Conservation (phyloP, 2,888 invertebrate genomes). For the Euspilapteryx auroguttella region DNA sequence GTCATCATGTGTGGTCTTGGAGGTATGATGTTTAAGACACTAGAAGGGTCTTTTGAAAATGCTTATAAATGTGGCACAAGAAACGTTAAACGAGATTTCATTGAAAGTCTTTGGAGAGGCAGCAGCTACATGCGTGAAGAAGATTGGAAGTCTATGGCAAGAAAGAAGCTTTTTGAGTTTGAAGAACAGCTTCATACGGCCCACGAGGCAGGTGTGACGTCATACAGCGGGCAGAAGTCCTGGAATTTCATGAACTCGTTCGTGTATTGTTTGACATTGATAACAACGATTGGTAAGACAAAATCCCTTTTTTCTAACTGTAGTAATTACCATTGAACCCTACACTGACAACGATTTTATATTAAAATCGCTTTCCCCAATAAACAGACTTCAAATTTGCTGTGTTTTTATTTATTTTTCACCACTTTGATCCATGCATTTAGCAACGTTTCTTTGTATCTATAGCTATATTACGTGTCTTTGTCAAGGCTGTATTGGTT, state of each 20-base stretch:
- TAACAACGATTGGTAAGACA: slow-evolving; percentile 86
- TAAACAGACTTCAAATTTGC: no score
- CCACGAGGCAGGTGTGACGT: slow-evolving; percentile 81
- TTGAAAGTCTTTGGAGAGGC: slow-evolving; percentile 79
- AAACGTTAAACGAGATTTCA: slow-evolving; percentile 82
- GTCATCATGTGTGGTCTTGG: slow-evolving; percentile 77
- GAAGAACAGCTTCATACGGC: slow-evolving; percentile 85
- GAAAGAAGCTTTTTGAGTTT: slow-evolving; percentile 78
- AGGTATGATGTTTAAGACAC: slow-evolving; percentile 76
- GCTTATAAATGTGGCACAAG: slow-evolving; percentile 88
- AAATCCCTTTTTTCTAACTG: slow-evolving; percentile 5
- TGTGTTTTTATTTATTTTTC: no score
- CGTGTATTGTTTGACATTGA: slow-evolving; percentile 82
- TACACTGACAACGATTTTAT: no score
- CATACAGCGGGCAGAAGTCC: slow-evolving; percentile 80
- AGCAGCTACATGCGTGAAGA: slow-evolving; percentile 84
- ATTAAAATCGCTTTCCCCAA: no score
- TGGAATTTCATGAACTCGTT: slow-evolving; percentile 90
- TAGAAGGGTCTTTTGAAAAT: slow-evolving; percentile 84
- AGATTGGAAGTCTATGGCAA: slow-evolving; percentile 86
- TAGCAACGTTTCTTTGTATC: no score
- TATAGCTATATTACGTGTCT: no score
- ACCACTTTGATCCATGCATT: no score
- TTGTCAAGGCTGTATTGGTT: no score
- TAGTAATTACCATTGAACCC: neutral